Conservation (phyloP, 2,797 vertebrate species). For the Eupleurogrammus muticus region DNA sequence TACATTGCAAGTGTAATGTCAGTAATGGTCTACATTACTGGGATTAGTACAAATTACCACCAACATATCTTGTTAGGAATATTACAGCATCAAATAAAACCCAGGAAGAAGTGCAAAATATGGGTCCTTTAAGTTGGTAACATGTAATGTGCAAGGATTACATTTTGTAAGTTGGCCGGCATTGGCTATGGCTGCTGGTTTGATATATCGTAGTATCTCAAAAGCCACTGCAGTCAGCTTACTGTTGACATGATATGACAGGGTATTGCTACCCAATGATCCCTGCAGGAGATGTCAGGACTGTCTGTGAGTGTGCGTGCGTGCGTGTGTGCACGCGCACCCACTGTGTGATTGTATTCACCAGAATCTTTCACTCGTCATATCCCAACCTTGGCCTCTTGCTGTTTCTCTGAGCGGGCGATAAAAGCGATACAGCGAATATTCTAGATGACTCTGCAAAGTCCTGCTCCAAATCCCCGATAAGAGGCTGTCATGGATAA, state of each 20-base stretch:
- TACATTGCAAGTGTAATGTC: no score
- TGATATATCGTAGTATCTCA: constrained; percentile 56
- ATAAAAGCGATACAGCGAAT: constrained; percentile 68
- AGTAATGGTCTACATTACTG: no score
- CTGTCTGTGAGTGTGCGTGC: constrained; percentile 6
- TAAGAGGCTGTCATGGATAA: constrained; percentile 76
- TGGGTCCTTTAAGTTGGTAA: no score
- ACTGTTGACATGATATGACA: constrained; percentile 51
- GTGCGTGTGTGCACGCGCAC: constrained; percentile 8
- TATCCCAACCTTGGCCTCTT: constrained; percentile 64
- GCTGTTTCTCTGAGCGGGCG: constrained; percentile 61
- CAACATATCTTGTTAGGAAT: no score
- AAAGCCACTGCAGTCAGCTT: constrained; percentile 59
- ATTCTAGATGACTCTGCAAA: constrained; percentile 80
- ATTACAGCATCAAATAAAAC: no score
- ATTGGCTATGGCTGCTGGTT: constrained; percentile 37
- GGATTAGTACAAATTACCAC: no score
- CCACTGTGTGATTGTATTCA: constrained; percentile 40
- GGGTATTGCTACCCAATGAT: constrained; percentile 51
- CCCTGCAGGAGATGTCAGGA: constrained; percentile 49
- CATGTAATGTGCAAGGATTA: no score
- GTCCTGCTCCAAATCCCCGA: constrained; percentile 75
- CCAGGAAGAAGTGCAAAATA: no score
- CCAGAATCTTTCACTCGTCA: constrained; percentile 50
- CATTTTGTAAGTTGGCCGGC: no score